These are phyloP conservation scores for Listronotus bonariensis DNA, from an alignment of 1,140 invertebrate genomes.

Conservation along the genomic window DNA sequence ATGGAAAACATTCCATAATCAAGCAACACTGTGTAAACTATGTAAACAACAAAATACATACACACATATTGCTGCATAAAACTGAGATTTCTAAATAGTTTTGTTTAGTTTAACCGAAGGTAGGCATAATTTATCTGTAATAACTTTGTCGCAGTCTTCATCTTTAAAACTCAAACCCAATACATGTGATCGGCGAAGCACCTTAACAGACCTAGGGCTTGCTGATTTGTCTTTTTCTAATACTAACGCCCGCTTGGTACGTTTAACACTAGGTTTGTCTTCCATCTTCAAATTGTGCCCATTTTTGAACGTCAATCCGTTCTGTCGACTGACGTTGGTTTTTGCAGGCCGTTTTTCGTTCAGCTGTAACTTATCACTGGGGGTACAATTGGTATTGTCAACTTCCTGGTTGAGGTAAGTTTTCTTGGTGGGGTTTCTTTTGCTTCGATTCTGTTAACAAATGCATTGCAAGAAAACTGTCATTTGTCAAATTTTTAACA, in stretches of 20 bases:
- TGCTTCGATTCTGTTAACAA: constrained; percentile 52
- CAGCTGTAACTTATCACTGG: constrained; percentile 32
- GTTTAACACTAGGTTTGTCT: constrained; percentile 42
- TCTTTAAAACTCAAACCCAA: constrained; percentile 35
- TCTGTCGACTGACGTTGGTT: constrained; percentile 27
- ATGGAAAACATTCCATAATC: no score
- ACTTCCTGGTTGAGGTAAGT: constrained; percentile 34
- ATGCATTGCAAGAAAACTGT: constrained; percentile 24
- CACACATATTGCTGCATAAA: no score
- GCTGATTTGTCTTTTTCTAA: constrained; percentile 50
- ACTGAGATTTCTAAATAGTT: constrained; percentile 37
- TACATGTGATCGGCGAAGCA: constrained; percentile 45
- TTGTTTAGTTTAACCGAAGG: constrained; percentile 46
- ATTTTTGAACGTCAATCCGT: constrained; percentile 30
- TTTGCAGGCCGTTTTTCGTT: constrained; percentile 28
- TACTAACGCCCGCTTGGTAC: constrained; percentile 47
- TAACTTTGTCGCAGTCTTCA: constrained; percentile 27
- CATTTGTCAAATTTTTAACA: constrained; percentile 1
- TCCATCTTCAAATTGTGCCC: constrained; percentile 26
- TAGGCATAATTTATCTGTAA: constrained; percentile 35
- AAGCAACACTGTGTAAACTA: no score
- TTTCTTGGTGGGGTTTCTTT: constrained; percentile 39
- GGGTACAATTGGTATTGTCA: constrained; percentile 22
- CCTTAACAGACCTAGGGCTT: constrained; percentile 50
- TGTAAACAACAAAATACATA: no score